Conservation (phyloP, 53 echinoderm and acorn worm genomes). For the Glandiceps talaboti region DNA sequence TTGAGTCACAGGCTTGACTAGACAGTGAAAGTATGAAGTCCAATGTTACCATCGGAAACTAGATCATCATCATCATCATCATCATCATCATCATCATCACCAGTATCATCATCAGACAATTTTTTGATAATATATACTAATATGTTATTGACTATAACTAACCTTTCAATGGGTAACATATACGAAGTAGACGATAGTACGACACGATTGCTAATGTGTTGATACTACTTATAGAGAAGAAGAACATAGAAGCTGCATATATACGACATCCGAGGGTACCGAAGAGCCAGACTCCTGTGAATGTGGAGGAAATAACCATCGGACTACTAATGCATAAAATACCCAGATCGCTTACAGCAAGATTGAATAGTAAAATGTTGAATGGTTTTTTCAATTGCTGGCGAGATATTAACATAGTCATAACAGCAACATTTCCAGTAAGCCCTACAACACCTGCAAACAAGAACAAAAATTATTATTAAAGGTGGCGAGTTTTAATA, state of each 20-base stretch:
- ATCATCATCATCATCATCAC: too few species aligned
- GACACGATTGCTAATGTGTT: background rate
- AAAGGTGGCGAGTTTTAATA: too few species aligned
- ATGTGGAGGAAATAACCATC: slow-evolving; percentile 37
- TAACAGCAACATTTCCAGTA: background rate
- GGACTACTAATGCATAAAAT: slow-evolving; percentile 59
- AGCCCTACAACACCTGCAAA: background rate
- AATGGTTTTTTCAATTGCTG: slow-evolving; percentile 11
- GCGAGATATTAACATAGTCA: background rate
- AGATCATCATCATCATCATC: too few species aligned
- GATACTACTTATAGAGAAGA: background rate
- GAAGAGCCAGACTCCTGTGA: slow-evolving; percentile 49
- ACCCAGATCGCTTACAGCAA: slow-evolving; percentile 64
- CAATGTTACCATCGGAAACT: too few species aligned
- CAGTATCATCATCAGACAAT: too few species aligned
- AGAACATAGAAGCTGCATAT: background rate
- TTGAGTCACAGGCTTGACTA: background rate
- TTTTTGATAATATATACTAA: too few species aligned
- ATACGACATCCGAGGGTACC: slow-evolving; percentile 36
- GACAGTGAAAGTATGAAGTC: too few species aligned
- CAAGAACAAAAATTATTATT: too few species aligned
- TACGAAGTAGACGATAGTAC: background rate
- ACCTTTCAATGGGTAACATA: background rate
- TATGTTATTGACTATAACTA: background rate
- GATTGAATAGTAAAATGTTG: slow-evolving; percentile 54